These are phyloP conservation scores for Xylophagus ater DNA, from an alignment of 2,888 invertebrate genomes.

Conservation along the genomic window DNA sequence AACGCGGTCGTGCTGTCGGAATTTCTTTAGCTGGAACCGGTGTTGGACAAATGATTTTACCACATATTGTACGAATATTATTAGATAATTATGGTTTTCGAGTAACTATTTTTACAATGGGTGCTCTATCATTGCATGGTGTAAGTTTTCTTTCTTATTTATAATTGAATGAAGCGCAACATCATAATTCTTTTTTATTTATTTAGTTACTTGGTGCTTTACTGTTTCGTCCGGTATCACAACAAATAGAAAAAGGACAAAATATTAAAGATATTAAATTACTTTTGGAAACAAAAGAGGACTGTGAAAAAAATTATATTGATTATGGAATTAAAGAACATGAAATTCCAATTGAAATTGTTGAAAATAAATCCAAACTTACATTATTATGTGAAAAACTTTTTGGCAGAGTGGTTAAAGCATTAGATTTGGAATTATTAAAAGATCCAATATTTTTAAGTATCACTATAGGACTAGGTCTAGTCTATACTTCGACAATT, in stretches of 20 bases:
- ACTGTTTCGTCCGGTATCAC: constrained; percentile 50
- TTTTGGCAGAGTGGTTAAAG: constrained; percentile 31
- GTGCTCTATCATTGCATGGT: constrained; percentile 52
- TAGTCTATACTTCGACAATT: constrained; percentile 55
- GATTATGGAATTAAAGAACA: constrained; percentile 5
- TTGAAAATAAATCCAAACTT: not conserved
- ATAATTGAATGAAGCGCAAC: not conserved
- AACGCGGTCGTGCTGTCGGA: constrained; percentile 61
- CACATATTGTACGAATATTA: constrained; percentile 55
- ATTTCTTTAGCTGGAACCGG: constrained; percentile 65
- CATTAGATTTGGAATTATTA: constrained; percentile 53
- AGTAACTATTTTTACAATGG: constrained; percentile 52
- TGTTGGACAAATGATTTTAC: constrained; percentile 62
- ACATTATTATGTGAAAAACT: constrained; percentile 22
- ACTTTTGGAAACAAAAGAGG: constrained; percentile 22
- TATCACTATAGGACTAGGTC: constrained; percentile 53
- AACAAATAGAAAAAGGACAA: constrained; percentile 34
- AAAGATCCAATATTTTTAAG: constrained; percentile 53
- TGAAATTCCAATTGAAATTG: constrained; percentile 1
- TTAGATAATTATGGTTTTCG: constrained; percentile 53
- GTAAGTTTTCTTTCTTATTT: constrained; percentile 37
- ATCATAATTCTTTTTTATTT: not conserved
- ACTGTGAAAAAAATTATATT: constrained; percentile 13
- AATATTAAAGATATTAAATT: constrained; percentile 29
- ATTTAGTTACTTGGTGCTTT: constrained; percentile 46